These are phyloP conservation scores for Drosophila neutralis DNA, from an alignment of 2,888 invertebrate genomes.

Conservation along the genomic window DNA sequence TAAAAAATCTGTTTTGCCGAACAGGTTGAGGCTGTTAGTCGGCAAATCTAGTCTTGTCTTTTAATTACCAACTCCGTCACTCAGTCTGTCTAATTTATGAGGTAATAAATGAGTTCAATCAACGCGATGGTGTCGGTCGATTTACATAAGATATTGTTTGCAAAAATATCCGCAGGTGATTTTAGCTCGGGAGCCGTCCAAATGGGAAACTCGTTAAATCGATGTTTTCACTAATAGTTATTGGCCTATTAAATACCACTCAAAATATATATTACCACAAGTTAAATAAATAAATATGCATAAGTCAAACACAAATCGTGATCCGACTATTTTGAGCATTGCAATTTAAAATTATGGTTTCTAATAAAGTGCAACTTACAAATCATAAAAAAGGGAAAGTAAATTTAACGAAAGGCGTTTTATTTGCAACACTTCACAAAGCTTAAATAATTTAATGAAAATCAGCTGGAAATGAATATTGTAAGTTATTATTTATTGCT, in stretches of 20 bases:
- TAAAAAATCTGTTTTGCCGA: conserved; percentile 6
- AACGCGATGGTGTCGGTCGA: conserved; percentile 24
- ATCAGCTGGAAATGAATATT: neutral
- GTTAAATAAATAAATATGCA: neutral
- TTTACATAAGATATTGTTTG: conserved; percentile 44
- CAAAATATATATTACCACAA: neutral
- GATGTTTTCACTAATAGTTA: neutral
- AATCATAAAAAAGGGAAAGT: neutral
- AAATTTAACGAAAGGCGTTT: neutral
- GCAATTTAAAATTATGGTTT: neutral
- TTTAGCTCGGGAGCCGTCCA: conserved; percentile 5
- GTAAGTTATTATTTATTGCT: neutral
- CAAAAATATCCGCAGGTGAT: neutral
- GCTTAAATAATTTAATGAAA: neutral
- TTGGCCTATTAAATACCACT: neutral
- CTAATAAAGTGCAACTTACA: neutral
- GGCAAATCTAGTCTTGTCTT: conserved; percentile 22
- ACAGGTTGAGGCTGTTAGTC: conserved; percentile 2
- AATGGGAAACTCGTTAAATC: conserved; percentile 27
- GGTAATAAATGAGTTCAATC: conserved; percentile 13
- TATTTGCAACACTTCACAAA: neutral
- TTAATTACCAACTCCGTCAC: conserved; percentile 45
- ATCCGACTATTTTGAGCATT: neutral
- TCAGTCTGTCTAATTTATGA: conserved; percentile 42
- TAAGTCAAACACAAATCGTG: neutral